Percentiles rank a stretch among this genome's conserved stretches.
phyloP scores from a whole-genome alignment of 2,797 vertebrate genomes.

The Phoeniculus purpureus region DNA sequence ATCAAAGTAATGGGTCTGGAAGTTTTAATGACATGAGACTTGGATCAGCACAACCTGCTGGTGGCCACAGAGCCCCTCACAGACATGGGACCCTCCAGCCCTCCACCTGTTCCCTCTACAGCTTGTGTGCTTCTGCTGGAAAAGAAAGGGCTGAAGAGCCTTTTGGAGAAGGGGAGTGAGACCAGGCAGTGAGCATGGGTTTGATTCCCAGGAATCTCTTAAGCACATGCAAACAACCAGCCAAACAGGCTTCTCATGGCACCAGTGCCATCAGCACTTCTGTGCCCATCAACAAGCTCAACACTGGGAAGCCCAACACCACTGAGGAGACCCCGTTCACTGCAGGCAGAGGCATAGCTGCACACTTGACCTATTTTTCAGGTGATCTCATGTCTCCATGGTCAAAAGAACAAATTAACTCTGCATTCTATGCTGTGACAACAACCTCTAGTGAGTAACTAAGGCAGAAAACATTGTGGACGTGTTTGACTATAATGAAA shows the following conservation, averaged over 20 bases:
- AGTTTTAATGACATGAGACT: not conserved
- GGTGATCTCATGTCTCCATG: not conserved
- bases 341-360: fast-evolving
- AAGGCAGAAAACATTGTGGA: fast-evolving
- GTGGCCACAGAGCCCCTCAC: not conserved
- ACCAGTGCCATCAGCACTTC: fast-evolving
- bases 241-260: fast-evolving
- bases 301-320: not conserved
- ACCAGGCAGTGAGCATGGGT: fast-evolving
- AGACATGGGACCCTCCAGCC: fast-evolving
- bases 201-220: fast-evolving
- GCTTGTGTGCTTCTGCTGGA: not conserved
- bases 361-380: not conserved
- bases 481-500: not conserved
- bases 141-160: not conserved
- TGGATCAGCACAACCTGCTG: not conserved
- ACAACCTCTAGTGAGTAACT: not conserved
- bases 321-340: fast-evolving
- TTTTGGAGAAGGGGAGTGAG: not conserved
- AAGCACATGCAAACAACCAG: not conserved
- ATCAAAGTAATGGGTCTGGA: not conserved
- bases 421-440: not conserved
- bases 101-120: fast-evolving
- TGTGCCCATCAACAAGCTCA: not conserved
- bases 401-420: not conserved